Percentiles rank a stretch among this genome's conserved stretches.
These are phyloP conservation scores for Lophius piscatorius DNA, from an alignment of 2,113 vertebrate genomes.

Conservation along the genomic window DNA sequence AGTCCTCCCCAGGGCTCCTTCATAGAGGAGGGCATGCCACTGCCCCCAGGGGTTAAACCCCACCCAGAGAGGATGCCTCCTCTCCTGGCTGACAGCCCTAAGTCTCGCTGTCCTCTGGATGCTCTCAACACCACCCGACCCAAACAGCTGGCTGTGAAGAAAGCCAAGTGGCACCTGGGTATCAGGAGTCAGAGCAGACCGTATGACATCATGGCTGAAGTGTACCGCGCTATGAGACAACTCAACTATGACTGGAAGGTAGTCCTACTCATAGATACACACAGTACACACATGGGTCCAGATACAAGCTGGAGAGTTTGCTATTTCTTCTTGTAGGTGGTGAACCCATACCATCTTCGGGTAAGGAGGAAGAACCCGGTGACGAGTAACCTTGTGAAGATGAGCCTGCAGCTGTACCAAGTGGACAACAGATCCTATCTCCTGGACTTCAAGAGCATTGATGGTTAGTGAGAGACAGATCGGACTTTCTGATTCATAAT, in stretches of 20 bases:
- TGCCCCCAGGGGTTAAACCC: conserved; percentile 92
- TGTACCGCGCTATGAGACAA: conserved; percentile 96
- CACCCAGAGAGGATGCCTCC: conserved; percentile 97
- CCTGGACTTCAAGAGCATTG: conserved; percentile 98
- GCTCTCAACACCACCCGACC: conserved; percentile 98
- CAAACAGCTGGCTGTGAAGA: conserved; percentile 94
- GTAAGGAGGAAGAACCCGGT: conserved; percentile 95
- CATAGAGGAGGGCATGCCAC: conserved; percentile 92
- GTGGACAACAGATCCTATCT: conserved; percentile 97
- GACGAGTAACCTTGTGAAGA: conserved; percentile 95
- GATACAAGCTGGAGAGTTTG: not conserved
- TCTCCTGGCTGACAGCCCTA: conserved; percentile 93
- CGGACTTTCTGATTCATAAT: too few relatives aligned
- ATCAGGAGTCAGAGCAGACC: conserved; percentile 98
- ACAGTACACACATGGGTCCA: not conserved
- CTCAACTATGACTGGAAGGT: conserved; percentile 99
- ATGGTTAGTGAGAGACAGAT: conserved; percentile 79
- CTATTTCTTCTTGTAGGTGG: conserved; percentile 81
- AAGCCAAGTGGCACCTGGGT: conserved; percentile 98
- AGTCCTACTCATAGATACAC: not conserved
- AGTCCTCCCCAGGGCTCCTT: conserved; percentile 95
- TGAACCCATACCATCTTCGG: conserved; percentile 94
- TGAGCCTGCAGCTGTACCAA: conserved; percentile 99
- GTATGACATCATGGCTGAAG: conserved; percentile 97
- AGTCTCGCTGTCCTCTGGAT: conserved; percentile 91